A percentile compares a stretch with the other conserved stretches of the same genome.
phyloP scores from a whole-genome alignment of 2,797 vertebrate genomes.

The Synaphobranchus kaupii region DNA sequence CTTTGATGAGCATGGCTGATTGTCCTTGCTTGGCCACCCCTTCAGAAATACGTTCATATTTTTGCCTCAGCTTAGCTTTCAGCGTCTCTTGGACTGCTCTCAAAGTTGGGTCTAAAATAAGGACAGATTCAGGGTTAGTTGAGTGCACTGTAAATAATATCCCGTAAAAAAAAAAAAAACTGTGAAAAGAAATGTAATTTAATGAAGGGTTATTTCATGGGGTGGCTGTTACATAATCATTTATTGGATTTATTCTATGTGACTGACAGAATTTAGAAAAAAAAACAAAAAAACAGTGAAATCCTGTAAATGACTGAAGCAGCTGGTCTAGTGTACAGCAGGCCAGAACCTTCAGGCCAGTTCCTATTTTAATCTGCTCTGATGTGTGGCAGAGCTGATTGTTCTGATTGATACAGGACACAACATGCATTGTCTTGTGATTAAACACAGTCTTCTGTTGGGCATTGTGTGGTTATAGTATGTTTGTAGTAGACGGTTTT shows the following conservation, averaged over 20 bases:
- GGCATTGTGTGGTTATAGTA: not conserved
- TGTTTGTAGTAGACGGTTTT: not conserved
- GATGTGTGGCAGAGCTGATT: not conserved
- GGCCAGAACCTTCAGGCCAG: not conserved
- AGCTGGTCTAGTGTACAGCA: not conserved
- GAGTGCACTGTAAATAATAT: not conserved
- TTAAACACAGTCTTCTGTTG: not conserved
- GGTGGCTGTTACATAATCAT: no score
- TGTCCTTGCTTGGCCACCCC: not conserved
- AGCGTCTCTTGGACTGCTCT: not conserved
- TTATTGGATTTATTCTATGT: no score
- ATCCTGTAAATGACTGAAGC: not conserved
- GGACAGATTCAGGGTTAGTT: not conserved
- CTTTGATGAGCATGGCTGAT: not conserved
- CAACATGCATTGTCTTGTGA: no score
- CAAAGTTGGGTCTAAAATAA: not conserved
- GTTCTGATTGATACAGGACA: not conserved
- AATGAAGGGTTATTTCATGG: no score
- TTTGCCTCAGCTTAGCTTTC: not conserved
- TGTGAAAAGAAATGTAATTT: no score
- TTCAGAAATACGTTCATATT: conserved; percentile 21
- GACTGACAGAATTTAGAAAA: no score
- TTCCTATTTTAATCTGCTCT: not conserved
- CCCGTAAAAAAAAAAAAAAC: no score
- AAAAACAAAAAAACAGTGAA: no score